A percentile compares a stretch with the other conserved stretches of the same genome.
Evolutionary conservation across 2,888 invertebrate species (phyloP).

Genomic region (Rhodophaea formosa): DNA sequence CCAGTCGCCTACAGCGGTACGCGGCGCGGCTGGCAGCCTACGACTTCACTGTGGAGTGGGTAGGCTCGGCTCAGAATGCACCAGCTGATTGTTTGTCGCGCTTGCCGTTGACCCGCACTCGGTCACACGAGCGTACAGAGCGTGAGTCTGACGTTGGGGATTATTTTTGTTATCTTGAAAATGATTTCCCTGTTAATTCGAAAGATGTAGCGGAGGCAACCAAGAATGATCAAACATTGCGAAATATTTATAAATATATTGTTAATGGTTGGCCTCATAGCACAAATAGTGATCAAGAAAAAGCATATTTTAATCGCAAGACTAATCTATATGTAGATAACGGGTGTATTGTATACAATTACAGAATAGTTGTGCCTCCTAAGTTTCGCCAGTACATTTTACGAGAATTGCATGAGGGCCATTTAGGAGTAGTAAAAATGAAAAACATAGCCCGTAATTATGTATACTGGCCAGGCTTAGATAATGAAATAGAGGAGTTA

Average conservation of each 20-base stretch:
- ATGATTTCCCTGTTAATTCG: background rate
- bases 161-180: background rate
- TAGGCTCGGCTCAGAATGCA: conserved; percentile 20
- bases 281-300: background rate
- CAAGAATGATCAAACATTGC: background rate
- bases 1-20: conserved; percentile 25
- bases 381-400: background rate
- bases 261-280: background rate
- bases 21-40: conserved; percentile 32
- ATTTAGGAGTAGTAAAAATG: background rate
- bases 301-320: background rate
- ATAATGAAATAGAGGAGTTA: background rate
- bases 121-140: background rate
- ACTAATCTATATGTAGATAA: background rate
- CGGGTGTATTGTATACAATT: background rate
- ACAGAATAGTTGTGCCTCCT: background rate
- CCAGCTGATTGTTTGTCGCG: conserved; percentile 32
- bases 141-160: background rate
- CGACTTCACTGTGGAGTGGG: conserved; percentile 30
- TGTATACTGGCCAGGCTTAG: background rate
- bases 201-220: background rate
- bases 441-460: background rate
- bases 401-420: background rate
- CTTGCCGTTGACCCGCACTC: conserved; percentile 19
- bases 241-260: background rate